phyloP scores from a whole-genome alignment of 1,140 invertebrate genomes.

The Calosoma granatense region DNA sequence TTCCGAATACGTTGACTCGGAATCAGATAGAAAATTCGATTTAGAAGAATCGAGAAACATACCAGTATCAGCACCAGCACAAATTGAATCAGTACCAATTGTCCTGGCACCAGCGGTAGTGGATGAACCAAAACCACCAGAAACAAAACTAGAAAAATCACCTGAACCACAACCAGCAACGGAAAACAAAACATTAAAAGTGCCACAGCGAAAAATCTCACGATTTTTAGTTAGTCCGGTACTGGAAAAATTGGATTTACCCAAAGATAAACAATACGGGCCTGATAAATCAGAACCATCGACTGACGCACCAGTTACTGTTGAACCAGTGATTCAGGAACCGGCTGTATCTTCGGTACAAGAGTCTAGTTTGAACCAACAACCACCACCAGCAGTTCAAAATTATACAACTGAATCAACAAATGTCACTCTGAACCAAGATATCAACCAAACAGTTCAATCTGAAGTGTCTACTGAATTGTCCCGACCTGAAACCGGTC shows the following conservation, averaged over 20 bases:
- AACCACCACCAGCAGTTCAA: too few species aligned
- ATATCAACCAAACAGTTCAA: neutral
- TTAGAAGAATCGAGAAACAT: neutral
- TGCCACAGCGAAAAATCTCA: conserved; percentile 59
- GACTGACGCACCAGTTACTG: neutral
- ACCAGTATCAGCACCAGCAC: conserved; percentile 9
- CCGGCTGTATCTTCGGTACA: too few species aligned
- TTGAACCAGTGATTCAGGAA: neutral
- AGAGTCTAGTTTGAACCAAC: too few species aligned
- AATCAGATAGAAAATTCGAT: neutral
- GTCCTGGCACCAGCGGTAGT: too few species aligned
- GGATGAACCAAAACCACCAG: neutral
- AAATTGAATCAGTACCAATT: neutral
- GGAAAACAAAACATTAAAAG: conserved; percentile 25
- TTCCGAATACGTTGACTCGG: conserved; percentile 10
- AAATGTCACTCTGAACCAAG: too few species aligned
- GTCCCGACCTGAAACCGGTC: neutral
- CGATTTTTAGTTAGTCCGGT: conserved; percentile 71
- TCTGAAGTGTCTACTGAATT: neutral
- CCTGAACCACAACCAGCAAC: conserved; percentile 27
- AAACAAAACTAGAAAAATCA: conserved; percentile 11
- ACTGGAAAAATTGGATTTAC: conserved; percentile 36
- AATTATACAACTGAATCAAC: too few species aligned
- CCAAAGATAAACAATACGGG: conserved; percentile 25
- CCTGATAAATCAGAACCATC: neutral